Evolutionary conservation across 2,113 vertebrate species (phyloP), one percentile per base, ranked within the genome.

Genomic region (Panthera leo): DNA sequence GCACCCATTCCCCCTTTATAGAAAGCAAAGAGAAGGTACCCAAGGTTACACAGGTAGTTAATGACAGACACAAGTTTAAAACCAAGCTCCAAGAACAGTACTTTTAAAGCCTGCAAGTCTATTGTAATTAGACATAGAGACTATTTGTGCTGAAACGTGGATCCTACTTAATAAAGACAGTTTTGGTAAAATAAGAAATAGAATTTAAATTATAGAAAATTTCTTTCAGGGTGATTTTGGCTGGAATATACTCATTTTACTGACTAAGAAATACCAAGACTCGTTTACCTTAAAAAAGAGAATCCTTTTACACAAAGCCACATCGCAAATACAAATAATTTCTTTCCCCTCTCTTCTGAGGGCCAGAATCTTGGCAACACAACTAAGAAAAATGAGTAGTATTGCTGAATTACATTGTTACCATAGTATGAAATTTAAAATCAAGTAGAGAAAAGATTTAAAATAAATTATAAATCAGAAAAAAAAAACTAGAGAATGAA

Each of bases 311-410:
- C 31, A 88, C 48, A 91, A 95, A 94, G 16, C 34, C 36, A 75
- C 6, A 92, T 0, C 83, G 8, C 7, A 86, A 89, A 71, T 31
- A 48, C 39, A 94, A 79, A 51, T n/a, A 31, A 1, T 73, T 96
- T 75, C 16, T 42, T 92, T 45, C 55, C 10, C 58, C 31, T 82
- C 80, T 91, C n/a, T 79, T 92, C 29, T 58, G 23, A 75, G 27
- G 18, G 5, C 63, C 71, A 91, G 36, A 93, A 51, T 39, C 27
- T 55, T 18, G 73, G 58, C 34, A 79, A 86, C 25, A 84, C 14
- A 89, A 78, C 27, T n/a, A 91, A 89, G 39, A 73, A 92, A 92
- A 89, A 45, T 89, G 7, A 95, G 29, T 48, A 61, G 42, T 82
- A 58, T 2, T 75, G 27, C 5, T 79, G n/a, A 91, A 21, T 65